Conservation (phyloP, 2,113 vertebrate genomes). For the Symphodus melops region DNA sequence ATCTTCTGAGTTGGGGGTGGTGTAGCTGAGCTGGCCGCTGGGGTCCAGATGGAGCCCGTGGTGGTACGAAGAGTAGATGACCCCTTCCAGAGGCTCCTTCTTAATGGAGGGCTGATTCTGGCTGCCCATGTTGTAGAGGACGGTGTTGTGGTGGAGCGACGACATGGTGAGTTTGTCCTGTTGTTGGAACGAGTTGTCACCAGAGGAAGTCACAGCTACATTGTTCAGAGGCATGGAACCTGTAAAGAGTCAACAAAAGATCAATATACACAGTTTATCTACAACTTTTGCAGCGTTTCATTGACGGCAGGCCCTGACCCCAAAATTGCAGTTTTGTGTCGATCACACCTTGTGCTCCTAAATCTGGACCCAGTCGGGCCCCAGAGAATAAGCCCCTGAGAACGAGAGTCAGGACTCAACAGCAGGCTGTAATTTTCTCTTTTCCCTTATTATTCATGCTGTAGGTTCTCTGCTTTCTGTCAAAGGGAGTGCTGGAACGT, state of each 20-base stretch:
- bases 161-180: conserved; percentile 81
- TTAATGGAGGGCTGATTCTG: conserved; percentile 89
- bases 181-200: conserved; percentile 72
- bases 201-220: conserved; percentile 86
- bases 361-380: conserved; percentile 23
- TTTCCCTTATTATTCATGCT: conserved; percentile 54
- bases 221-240: conserved; percentile 90
- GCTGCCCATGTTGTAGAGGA: conserved; percentile 93
- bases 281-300: conserved; percentile 20
- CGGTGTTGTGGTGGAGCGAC: conserved; percentile 88
- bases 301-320: conserved; percentile 38
- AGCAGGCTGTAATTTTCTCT: conserved; percentile 44
- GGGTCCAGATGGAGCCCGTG: conserved; percentile 91
- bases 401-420: conserved; percentile 36
- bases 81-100: conserved; percentile 89
- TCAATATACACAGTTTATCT: conserved; percentile 44
- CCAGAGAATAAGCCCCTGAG: conserved; percentile 49
- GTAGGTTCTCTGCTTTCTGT: conserved; percentile 67
- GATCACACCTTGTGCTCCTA: conserved; percentile 58
- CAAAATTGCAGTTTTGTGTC: conserved; percentile 59
- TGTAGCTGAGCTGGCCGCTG: conserved; percentile 87
- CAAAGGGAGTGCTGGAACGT: conserved; percentile 64
- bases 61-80: conserved; percentile 89
- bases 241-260: conserved; percentile 63
- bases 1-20: conserved; percentile 81